Evolutionary conservation across 30 jellyfish, hydroid and myxozoan genomes (phyloP), one percentile per base, ranked within the genome.

Genomic region (Pseudorhiza aurosa): DNA sequence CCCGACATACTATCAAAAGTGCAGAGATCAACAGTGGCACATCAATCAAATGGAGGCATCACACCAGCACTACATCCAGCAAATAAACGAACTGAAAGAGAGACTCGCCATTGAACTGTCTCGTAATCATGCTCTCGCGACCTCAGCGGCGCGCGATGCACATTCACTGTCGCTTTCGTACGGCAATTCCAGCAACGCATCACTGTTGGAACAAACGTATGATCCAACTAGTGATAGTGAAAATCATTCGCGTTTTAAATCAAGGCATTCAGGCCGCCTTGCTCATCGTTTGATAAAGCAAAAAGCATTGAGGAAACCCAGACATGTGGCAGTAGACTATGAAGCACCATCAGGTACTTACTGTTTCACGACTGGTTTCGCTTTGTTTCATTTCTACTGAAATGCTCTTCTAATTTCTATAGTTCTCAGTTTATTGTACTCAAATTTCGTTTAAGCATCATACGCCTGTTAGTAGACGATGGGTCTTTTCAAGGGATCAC

Each of bases 1-100:
- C 8, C 97, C 97, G 27, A 81, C 95, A 18, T 89, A 70, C 37
- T 76, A 81, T 43, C 97, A 89, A 60, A 89, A 89, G 33, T 89
- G 97, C 80, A 69, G 97, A 21, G 97, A 89, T 60, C 97, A 89
- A 72, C 97, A 89, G 39, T 89, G 97, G 97, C 95, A 88, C 64
- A 88, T 88, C 33, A 77, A 72, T 31, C 95, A 88, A 58, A 40
- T 88, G 81, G 94, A 88, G 35, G 68, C 82, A 10, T 37, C 83
- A 4, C 89, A 81, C 32, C 88, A 88, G 31, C 95, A 79, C 19
- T 80, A 88, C 60, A 72, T 69, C 29, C 87, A 68, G 55, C 97
- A 88, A 43, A 81, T 88, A 4, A 88, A 88, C 40, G 95, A 88
- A 35, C 60, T 88, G 74, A 88, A 88, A 79, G 97, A 88, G 90